Conservation (phyloP, 1,140 invertebrate species). For the Luehdorfia chinensis region DNA sequence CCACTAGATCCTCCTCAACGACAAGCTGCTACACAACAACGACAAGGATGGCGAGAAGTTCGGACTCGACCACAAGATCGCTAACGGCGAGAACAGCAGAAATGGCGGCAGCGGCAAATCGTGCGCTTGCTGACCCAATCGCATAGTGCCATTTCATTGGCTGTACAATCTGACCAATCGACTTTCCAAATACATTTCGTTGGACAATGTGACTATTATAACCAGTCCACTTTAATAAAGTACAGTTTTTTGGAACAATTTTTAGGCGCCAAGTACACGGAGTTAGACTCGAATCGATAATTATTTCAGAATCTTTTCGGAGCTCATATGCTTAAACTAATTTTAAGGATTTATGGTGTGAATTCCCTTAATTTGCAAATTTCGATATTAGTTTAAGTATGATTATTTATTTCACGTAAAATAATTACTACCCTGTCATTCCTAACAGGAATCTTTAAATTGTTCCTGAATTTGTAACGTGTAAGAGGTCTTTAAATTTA, state of each 20-base stretch:
- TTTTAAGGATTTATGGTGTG: too few relatives aligned
- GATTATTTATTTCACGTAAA: too few relatives aligned
- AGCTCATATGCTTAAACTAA: too few relatives aligned
- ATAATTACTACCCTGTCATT: too few relatives aligned
- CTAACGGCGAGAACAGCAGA: conserved; percentile 70
- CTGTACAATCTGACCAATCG: conserved; percentile 17
- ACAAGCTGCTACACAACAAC: conserved; percentile 81
- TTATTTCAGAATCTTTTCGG: too few relatives aligned
- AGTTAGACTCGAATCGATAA: too few relatives aligned
- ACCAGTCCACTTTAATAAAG: background rate
- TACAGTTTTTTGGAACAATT: too few relatives aligned
- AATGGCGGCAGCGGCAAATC: conserved; percentile 75
- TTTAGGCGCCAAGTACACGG: background rate
- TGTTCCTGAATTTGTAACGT: conserved; percentile 3
- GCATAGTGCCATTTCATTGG: background rate
- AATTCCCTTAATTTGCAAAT: too few relatives aligned
- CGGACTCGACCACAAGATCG: conserved; percentile 78
- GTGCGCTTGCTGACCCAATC: conserved; percentile 80
- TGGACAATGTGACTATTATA: background rate
- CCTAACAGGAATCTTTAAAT: too few relatives aligned
- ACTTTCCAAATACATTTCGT: conserved; percentile 1
- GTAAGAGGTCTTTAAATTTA: background rate
- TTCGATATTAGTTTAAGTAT: too few relatives aligned
- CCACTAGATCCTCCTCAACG: conserved; percentile 84
- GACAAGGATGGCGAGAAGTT: conserved; percentile 81